Conservation (phyloP, 2,113 vertebrate genomes). For the Phalacrocorax carbo region DNA sequence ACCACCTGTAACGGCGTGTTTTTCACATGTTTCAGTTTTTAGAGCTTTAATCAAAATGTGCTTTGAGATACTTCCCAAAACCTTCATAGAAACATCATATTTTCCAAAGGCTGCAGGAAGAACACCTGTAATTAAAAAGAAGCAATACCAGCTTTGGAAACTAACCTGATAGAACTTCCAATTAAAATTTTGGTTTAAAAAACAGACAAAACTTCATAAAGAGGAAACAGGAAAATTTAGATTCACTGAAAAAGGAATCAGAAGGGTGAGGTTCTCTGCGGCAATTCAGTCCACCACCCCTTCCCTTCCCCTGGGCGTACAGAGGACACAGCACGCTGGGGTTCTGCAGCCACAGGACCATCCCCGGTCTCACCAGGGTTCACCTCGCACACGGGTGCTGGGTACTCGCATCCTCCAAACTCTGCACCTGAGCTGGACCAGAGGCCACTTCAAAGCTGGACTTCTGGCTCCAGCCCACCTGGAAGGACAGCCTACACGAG, state of each 20-base stretch:
- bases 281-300: background rate
- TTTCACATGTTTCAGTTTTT: background rate
- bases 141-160: background rate
- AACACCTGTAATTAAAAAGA: background rate
- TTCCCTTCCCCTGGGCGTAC: background rate
- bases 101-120: conserved; percentile 9
- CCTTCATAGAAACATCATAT: background rate
- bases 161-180: background rate
- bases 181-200: background rate
- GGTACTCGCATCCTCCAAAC: background rate
- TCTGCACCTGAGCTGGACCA: background rate
- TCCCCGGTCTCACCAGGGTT: background rate
- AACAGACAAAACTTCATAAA: background rate
- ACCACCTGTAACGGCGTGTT: background rate
- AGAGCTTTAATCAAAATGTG: conserved; percentile 21
- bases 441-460: background rate
- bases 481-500: accelerated
- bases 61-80: conserved; percentile 1
- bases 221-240: background rate
- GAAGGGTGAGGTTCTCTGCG: background rate
- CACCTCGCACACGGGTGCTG: background rate
- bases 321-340: accelerated
- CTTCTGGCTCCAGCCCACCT: background rate
- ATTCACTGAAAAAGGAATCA: background rate
- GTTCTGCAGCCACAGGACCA: background rate